Evolutionary conservation across 2,888 invertebrate genomes (phyloP).

Genomic region (Lasioglossum vierecki): DNA sequence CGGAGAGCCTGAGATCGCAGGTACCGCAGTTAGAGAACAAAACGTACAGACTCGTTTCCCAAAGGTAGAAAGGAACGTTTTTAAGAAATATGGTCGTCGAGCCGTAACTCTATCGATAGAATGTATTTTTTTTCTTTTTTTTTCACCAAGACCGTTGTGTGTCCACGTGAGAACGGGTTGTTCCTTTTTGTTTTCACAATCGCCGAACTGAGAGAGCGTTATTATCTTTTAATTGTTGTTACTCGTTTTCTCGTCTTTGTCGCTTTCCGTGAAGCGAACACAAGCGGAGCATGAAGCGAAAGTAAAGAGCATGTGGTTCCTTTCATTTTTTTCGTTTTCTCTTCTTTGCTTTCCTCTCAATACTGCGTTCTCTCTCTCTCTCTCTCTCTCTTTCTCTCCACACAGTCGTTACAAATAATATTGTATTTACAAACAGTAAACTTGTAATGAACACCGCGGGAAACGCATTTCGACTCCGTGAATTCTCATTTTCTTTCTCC

Average conservation of each 20-base stretch:
- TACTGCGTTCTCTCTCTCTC: not conserved
- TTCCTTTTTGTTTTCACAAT: constrained; percentile 15
- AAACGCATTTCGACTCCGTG: constrained; percentile 21
- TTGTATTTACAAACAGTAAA: constrained; percentile 32
- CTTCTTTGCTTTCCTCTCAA: constrained; percentile 25
- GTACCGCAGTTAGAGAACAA: constrained; percentile 58
- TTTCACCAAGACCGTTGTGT: not conserved
- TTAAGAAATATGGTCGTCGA: constrained; percentile 29
- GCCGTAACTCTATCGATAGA: constrained; percentile 17
- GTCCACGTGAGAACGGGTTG: not conserved
- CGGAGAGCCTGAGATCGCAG: constrained; percentile 57
- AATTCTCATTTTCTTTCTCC: not conserved
- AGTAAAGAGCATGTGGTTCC: constrained; percentile 17
- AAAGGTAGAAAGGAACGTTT: constrained; percentile 36
- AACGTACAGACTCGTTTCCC: constrained; percentile 19
- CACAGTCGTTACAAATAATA: constrained; percentile 42
- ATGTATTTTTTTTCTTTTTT: not conserved
- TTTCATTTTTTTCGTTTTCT: not conserved
- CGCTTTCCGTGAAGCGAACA: constrained; percentile 32
- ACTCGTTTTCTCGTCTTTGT: constrained; percentile 23
- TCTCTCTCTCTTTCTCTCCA: not conserved
- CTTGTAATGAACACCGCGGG: constrained; percentile 46
- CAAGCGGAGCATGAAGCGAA: constrained; percentile 25
- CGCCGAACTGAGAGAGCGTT: constrained; percentile 19
- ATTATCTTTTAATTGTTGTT: not conserved